phyloP scores from a whole-genome alignment of 2,888 invertebrate species.

The Acanthosepion esculentum region DNA sequence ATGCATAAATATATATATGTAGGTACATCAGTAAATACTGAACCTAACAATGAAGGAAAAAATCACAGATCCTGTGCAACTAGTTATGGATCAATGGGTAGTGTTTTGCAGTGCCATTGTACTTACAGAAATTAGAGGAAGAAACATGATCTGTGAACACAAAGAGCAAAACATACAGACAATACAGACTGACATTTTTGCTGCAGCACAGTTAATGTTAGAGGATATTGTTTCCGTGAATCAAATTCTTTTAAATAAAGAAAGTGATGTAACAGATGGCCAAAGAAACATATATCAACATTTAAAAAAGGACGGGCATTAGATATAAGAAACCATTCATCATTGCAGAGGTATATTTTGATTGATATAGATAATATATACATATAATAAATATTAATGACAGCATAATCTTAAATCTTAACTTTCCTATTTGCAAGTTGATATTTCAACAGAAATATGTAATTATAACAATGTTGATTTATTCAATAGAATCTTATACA shows the following conservation, averaged over 20 bases:
- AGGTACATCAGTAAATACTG: too few relatives aligned
- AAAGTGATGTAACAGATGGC: not conserved
- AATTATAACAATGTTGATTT: not conserved
- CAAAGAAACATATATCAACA: not conserved
- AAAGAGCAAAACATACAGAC: not conserved
- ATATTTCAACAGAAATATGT: not conserved
- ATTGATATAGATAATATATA: too few relatives aligned
- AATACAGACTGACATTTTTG: not conserved
- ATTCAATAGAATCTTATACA: not conserved
- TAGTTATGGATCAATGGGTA: too few relatives aligned
- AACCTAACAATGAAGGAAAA: not conserved
- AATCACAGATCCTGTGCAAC: not conserved
- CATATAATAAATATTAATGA: not conserved
- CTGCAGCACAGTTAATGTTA: not conserved
- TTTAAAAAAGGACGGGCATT: not conserved
- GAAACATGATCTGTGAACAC: slow-evolving; percentile 43
- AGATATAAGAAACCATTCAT: too few relatives aligned
- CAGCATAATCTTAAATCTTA: not conserved
- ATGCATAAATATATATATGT: too few relatives aligned
- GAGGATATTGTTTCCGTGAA: not conserved
- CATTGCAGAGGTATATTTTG: too few relatives aligned
- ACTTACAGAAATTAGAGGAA: slow-evolving; percentile 44
- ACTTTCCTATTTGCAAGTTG: not conserved
- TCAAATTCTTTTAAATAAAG: not conserved
- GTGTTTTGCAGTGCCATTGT: slow-evolving; percentile 35